These are phyloP conservation scores for Drosophila nigricruria DNA, from an alignment of 2,888 invertebrate genomes.

Conservation along the genomic window DNA sequence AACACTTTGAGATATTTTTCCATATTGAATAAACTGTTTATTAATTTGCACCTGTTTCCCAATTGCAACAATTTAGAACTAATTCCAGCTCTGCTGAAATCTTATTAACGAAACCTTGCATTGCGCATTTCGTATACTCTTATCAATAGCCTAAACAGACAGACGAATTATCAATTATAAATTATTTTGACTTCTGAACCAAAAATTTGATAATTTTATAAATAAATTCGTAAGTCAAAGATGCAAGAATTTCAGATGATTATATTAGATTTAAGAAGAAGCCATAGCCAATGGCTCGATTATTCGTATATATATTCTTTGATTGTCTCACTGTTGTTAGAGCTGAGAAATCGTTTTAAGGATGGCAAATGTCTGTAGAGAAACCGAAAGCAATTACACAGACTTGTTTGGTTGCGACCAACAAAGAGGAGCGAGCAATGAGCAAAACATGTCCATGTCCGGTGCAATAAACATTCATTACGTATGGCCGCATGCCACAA, in stretches of 20 bases:
- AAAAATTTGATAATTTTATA: too few relatives aligned
- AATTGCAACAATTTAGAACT: neutral
- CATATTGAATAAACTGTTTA: neutral
- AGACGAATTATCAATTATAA: too few relatives aligned
- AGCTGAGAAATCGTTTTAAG: conserved; percentile 43
- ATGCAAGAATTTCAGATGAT: neutral
- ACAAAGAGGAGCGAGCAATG: conserved; percentile 51
- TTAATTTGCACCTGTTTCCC: neutral
- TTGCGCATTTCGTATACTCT: neutral
- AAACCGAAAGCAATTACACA: conserved; percentile 72
- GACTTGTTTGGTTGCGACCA: conserved; percentile 63
- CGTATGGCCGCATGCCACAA: conserved; percentile 77
- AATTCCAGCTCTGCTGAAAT: neutral
- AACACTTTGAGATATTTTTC: neutral
- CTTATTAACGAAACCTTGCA: neutral
- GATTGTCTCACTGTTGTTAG: conserved; percentile 13
- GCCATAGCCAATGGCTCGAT: neutral
- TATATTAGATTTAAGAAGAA: neutral
- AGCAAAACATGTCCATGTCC: conserved; percentile 80
- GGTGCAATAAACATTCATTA: conserved; percentile 79
- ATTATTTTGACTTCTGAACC: too few relatives aligned
- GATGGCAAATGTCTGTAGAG: conserved; percentile 45
- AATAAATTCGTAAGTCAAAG: too few relatives aligned
- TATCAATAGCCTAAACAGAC: neutral
- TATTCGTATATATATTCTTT: neutral